These are phyloP conservation scores for Lytechinus variegatus DNA, from an alignment of 35 echinoderm and acorn worm genomes.

Conservation along the genomic window DNA sequence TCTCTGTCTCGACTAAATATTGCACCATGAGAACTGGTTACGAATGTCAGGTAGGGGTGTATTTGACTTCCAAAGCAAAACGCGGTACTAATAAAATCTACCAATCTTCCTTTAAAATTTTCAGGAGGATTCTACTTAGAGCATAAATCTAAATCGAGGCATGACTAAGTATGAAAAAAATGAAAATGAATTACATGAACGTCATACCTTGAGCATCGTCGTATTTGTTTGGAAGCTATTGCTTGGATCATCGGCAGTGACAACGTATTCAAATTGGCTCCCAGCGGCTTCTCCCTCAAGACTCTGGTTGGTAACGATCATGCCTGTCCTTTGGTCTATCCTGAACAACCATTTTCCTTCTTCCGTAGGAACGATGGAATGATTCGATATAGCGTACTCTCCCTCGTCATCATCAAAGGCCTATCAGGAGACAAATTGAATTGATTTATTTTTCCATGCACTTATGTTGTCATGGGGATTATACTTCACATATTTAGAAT, in stretches of 20 bases:
- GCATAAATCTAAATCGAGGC: too few relatives aligned
- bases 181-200: not conserved
- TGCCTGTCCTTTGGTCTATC: not conserved
- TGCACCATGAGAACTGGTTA: too few relatives aligned
- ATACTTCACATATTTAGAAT: too few relatives aligned
- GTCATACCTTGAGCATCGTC: not conserved
- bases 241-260: not conserved
- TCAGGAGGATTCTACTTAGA: too few relatives aligned
- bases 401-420: constrained; percentile 42
- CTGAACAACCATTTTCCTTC: constrained; percentile 12
- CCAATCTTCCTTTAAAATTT: too few relatives aligned
- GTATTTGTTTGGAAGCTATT: not conserved
- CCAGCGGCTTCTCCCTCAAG: not conserved
- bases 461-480: too few relatives aligned
- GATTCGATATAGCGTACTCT: constrained; percentile 28
- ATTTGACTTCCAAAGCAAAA: too few relatives aligned
- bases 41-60: too few relatives aligned
- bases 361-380: not conserved
- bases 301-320: constrained; percentile 26
- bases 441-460: too few relatives aligned
- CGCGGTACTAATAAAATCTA: too few relatives aligned
- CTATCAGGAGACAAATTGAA: not conserved
- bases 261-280: not conserved
- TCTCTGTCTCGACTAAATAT: too few relatives aligned
- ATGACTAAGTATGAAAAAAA: too few relatives aligned